Evolutionary conservation across 2,797 vertebrate species (phyloP), one percentile per base, ranked within the genome.

Genomic region (Acomys russatus): DNA sequence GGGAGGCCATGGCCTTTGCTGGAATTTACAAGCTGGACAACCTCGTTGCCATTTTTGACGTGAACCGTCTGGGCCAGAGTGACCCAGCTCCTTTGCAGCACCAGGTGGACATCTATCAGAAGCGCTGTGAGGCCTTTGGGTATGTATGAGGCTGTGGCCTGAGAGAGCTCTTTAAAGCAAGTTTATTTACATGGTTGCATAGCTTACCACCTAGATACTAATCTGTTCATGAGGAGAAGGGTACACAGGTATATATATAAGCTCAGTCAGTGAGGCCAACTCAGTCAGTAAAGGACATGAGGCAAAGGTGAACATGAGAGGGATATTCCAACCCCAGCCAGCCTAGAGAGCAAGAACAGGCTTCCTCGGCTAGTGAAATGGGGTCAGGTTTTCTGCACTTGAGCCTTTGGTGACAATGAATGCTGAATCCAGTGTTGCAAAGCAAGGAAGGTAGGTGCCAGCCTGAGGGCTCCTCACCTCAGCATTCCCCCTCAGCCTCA

Each of bases 1-100:
- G 99, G 99, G 99, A 99, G 98, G 99, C 99, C 97, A 99, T 99
- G 99, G 99, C 99, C 22, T 99, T 99, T n/a, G 99, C 99, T 74
- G 99, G 99, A 77, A 98, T 99, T 97, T 99, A 99, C 98, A 99
- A 99, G 96, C 99, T 99, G 90, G 99, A 99, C 98, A 99, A 99
- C 98, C 99, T 99, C 0, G 98, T 99, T 94, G 99, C 99, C 98
- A 99, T 99, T 97, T 98, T 99, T 97, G 99, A 99, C 96, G 98
- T 99, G 98, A 99, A 99, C 98, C 99, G 99, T 28, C 98, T 99
- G 94, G 99, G 99, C 96, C 99, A 99, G 97, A 99, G 99, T 28
- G 99, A 99, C 96, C 98, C 99, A 1, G 98, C 99, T 11, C 99
- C 99, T 0, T 98, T 99, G 98, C 99, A 99, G 98, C 99, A 99